Percentiles rank a stretch among this genome's conserved stretches.
phyloP scores from a whole-genome alignment of 2,888 invertebrate genomes.

The Gordius sp. region DNA sequence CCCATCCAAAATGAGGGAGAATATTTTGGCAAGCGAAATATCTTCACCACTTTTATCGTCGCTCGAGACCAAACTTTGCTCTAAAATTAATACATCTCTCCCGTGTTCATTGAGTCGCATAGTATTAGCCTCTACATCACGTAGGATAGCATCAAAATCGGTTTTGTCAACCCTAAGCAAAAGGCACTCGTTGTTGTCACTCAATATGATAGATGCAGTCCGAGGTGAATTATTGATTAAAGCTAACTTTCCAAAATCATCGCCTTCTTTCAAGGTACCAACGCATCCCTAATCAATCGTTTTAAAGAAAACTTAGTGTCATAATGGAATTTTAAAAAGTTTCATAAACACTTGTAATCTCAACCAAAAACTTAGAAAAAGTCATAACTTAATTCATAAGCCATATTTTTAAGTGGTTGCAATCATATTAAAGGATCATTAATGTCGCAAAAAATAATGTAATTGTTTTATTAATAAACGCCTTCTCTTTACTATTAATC shows the following conservation, averaged over 20 bases:
- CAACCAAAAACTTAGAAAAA: too few relatives aligned
- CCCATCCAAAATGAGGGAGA: not conserved
- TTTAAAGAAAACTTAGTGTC: not conserved
- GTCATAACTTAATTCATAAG: too few relatives aligned
- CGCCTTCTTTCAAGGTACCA: slow-evolving; percentile 51
- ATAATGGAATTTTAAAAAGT: too few relatives aligned
- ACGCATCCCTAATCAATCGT: slow-evolving; percentile 39
- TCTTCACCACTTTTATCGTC: not conserved
- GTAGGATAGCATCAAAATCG: slow-evolving; percentile 40
- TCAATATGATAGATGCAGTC: slow-evolving; percentile 51
- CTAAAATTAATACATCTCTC: slow-evolving; percentile 51
- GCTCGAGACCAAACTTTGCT: slow-evolving; percentile 31
- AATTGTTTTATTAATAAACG: too few relatives aligned
- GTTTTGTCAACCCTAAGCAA: slow-evolving; percentile 56
- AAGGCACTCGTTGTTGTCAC: slow-evolving; percentile 49
- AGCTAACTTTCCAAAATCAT: slow-evolving; percentile 60
- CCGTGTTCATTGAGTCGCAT: slow-evolving; percentile 55
- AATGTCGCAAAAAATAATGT: too few relatives aligned
- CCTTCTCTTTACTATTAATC: too few relatives aligned
- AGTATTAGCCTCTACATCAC: slow-evolving; percentile 61
- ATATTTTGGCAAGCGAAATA: not conserved
- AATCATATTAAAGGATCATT: too few relatives aligned
- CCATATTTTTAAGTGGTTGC: too few relatives aligned
- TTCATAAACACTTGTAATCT: too few relatives aligned
- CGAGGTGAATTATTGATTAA: slow-evolving; percentile 57